Conservation (phyloP, 2,797 vertebrate species). For the Rhodeus uyekii region DNA sequence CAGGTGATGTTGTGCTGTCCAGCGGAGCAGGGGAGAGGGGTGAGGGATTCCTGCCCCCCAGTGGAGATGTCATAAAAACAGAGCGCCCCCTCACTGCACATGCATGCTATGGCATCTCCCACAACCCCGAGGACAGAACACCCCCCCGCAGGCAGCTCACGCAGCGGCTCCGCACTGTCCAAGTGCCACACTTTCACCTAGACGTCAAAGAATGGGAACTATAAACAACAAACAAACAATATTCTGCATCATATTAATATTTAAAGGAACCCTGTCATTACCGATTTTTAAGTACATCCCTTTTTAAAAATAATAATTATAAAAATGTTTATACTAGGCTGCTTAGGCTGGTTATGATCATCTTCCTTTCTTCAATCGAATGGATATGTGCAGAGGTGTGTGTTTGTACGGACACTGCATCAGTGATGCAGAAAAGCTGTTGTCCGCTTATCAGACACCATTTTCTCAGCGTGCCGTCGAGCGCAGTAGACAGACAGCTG, state of each 20-base stretch:
- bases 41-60: slow-evolving; percentile 50
- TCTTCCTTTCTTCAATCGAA: slow-evolving; percentile 62
- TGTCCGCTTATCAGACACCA: slow-evolving; percentile 77
- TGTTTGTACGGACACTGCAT: slow-evolving; percentile 53
- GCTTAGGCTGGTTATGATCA: slow-evolving; percentile 69
- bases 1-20: slow-evolving; percentile 52
- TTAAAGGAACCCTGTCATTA: too few relatives aligned
- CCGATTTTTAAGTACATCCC: too few relatives aligned
- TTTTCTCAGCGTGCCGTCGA: slow-evolving; percentile 72
- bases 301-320: too few relatives aligned
- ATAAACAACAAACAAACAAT: background rate
- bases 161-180: slow-evolving; percentile 68
- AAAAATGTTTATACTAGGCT: slow-evolving; percentile 69
- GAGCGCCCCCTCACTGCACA: slow-evolving; percentile 64
- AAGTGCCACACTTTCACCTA: slow-evolving; percentile 77
- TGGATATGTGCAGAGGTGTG: slow-evolving; percentile 41
- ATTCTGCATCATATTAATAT: background rate
- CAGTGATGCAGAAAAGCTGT: slow-evolving; percentile 70
- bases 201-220: background rate
- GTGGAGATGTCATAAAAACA: slow-evolving; percentile 63
- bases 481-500: slow-evolving; percentile 75
- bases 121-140: slow-evolving; percentile 66
- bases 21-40: slow-evolving; percentile 39
- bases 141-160: slow-evolving; percentile 51
- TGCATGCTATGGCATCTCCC: slow-evolving; percentile 63